These are phyloP conservation scores for Cnemophilus loriae DNA, from an alignment of 2,113 vertebrate genomes.

Conservation along the genomic window DNA sequence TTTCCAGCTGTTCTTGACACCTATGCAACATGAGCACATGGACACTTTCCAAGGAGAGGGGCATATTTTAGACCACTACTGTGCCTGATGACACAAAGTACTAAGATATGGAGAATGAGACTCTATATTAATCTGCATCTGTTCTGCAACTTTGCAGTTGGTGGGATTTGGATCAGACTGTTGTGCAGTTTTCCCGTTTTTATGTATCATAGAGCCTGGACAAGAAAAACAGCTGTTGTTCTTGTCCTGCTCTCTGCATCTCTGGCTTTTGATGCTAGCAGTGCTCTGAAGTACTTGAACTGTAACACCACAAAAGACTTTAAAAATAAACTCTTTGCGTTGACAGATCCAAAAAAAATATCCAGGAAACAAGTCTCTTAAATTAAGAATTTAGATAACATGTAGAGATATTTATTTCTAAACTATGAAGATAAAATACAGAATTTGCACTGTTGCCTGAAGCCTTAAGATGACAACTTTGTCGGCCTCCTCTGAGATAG, in stretches of 20 bases:
- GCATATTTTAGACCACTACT: neutral
- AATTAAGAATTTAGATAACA: neutral
- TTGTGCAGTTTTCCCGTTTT: neutral
- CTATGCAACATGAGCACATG: neutral
- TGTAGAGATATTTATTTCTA: neutral
- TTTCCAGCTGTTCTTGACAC: neutral
- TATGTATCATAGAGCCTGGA: neutral
- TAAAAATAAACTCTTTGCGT: neutral
- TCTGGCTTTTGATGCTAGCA: neutral
- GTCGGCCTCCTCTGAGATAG: neutral
- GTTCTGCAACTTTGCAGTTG: neutral
- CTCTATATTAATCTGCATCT: neutral
- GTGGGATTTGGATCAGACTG: neutral
- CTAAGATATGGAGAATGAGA: neutral
- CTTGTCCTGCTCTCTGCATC: neutral
- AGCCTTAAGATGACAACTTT: neutral
- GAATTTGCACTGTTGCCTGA: neutral
- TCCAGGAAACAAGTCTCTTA: neutral
- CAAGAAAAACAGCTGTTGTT: neutral
- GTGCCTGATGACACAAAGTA: neutral
- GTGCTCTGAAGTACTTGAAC: neutral
- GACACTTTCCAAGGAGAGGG: neutral
- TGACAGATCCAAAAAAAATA: neutral
- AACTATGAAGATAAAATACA: neutral
- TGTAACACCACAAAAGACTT: neutral